phyloP scores from a whole-genome alignment of 1,140 invertebrate genomes.

The Drosophila kikkawai region DNA sequence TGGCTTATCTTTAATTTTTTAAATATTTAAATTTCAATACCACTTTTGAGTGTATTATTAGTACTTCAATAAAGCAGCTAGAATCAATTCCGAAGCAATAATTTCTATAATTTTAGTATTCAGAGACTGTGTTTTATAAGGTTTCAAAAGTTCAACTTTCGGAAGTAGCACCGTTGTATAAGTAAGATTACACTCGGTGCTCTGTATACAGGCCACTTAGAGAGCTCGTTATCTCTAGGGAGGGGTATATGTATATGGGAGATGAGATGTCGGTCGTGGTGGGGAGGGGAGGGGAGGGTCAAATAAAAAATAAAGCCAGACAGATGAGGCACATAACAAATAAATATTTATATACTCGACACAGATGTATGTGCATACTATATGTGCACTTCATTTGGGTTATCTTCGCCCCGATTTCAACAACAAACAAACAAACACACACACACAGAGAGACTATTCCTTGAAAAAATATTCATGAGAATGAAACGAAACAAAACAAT shows the following conservation, averaged over 20 bases:
- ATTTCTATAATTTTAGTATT: background rate
- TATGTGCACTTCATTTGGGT: constrained; percentile 45
- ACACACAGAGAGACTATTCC: constrained; percentile 1
- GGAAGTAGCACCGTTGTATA: constrained; percentile 5
- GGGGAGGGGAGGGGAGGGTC: background rate
- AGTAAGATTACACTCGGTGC: constrained; percentile 13
- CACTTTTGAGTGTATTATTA: no score
- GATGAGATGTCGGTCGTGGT: background rate
- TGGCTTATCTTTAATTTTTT: no score
- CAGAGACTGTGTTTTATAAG: background rate
- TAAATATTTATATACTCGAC: constrained; percentile 41
- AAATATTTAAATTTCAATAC: no score
- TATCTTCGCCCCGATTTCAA: constrained; percentile 47
- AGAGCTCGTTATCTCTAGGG: constrained; percentile 22
- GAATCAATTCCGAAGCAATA: no score
- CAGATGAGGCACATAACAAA: constrained; percentile 40
- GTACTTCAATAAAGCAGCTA: no score
- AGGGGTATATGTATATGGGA: constrained; percentile 5
- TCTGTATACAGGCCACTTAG: constrained; percentile 28
- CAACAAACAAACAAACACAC: background rate
- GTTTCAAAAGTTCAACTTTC: background rate
- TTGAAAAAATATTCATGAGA: constrained; percentile 30
- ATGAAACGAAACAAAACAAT: constrained; percentile 50
- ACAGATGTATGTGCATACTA: constrained; percentile 5
- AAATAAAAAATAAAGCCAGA: constrained; percentile 24